Conservation (phyloP, 2,888 invertebrate species). For the Nomada ruficornis region DNA sequence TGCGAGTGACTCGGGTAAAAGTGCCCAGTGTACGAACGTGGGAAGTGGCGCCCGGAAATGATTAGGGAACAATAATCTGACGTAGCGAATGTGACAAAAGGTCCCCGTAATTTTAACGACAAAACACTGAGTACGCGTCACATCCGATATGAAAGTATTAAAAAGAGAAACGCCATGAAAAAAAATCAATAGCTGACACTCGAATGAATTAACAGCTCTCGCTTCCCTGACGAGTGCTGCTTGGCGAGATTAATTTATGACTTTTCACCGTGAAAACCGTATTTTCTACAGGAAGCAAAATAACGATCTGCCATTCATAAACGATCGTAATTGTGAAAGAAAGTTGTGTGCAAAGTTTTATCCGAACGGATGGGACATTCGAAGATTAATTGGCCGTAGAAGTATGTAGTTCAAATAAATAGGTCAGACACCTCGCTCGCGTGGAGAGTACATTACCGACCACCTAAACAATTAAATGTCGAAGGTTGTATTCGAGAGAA, state of each 20-base stretch:
- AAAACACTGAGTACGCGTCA: not conserved
- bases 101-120: slow-evolving; percentile 1
- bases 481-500: not conserved
- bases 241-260: not conserved
- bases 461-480: not conserved
- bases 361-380: too few relatives aligned
- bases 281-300: not conserved
- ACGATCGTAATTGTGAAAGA: not conserved
- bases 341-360: not conserved
- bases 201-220: not conserved
- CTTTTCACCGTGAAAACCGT: not conserved
- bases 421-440: too few relatives aligned
- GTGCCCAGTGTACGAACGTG: slow-evolving; percentile 49
- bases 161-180: not conserved
- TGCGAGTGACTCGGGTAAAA: slow-evolving; percentile 43
- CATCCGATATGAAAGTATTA: too few relatives aligned
- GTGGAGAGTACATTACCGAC: too few relatives aligned
- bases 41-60: slow-evolving; percentile 58
- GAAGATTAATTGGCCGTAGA: too few relatives aligned
- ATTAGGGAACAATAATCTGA: slow-evolving; percentile 46
- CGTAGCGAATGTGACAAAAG: slow-evolving; percentile 43
- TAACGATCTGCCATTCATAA: not conserved
- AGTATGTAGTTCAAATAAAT: too few relatives aligned
- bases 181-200: not conserved
- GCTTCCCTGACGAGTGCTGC: not conserved